Base-by-base conservation (phyloP, 2,888 invertebrate species). In the Piscicola geometra region DNA sequence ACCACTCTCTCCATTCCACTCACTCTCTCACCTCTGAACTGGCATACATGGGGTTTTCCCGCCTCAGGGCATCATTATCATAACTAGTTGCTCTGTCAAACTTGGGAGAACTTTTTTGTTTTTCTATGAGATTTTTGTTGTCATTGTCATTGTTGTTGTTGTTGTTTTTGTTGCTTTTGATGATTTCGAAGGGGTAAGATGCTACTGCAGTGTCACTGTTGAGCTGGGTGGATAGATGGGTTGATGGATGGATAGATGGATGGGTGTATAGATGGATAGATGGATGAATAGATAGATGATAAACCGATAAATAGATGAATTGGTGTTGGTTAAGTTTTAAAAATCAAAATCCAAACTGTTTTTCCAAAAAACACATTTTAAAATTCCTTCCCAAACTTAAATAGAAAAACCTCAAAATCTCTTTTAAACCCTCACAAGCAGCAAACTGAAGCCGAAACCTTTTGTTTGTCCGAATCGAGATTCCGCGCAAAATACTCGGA, bases 61-160 rank as follows among this genome's bases (percentile, higher is more conserved):
- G 3, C 64, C 30, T 64, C 64, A 28, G 21, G 64, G 9, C 25
- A 21, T 9, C 41, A 15, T 50, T 52, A 30, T 71, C 71, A 52
- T 71, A 71, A 3, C 50, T 41, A 5, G 71, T 70, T 36, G 41
- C 47, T 30, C 71, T 70, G 47, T 70, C 71, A 70, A 70, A 70
- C 52, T 50, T n/a, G n/a, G n/a, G n/a, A n/a, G n/a, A n/a, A n/a
- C n/a, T n/a, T n/a, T 64, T 64, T 64, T 64, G 25, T 28, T 9
- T 3, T 64, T 5, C 5, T 64, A 28, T 5, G 9, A 28, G 64
- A 30, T 64, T 64, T 5, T 64, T 64, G 64, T 9, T 64, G 64
- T 64, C 30, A 30, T 64, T 67, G 67, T 67, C 30, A 32, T 67
- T 35, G 30, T 33, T 67, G 67, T 67, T 67, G 67, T 32, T 67